Conservation (phyloP, 2,888 invertebrate genomes). For the Callyntrura guangdongensis region DNA sequence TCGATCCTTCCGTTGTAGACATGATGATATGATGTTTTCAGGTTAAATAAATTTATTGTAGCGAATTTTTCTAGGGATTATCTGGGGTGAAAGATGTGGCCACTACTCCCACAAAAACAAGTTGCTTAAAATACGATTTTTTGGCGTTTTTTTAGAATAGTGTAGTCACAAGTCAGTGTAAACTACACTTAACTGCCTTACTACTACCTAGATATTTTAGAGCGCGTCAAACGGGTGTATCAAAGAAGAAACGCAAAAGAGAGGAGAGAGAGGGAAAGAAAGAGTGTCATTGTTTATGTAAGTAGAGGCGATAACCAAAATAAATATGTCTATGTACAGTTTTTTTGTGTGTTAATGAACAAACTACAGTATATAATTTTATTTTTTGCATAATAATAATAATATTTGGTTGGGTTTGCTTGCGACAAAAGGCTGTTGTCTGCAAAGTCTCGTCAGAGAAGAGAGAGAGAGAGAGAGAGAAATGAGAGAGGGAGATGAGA, state of each 20-base stretch:
- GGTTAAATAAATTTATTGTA: neutral
- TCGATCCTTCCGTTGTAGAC: neutral
- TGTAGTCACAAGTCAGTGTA: neutral
- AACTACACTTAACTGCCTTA: neutral
- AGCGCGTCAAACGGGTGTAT: neutral
- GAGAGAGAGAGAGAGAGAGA: no score
- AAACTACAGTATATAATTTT: neutral
- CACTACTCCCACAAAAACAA: neutral
- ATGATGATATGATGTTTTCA: neutral
- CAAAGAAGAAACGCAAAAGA: neutral
- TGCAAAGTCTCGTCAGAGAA: neutral
- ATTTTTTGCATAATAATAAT: conserved; percentile 21
- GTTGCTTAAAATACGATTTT: neutral
- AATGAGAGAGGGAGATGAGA: no score
- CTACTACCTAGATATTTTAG: neutral
- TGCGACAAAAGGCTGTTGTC: conserved; percentile 35
- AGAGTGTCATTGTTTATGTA: conserved; percentile 50
- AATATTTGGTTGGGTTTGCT: neutral
- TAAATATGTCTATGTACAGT: conserved; percentile 1
- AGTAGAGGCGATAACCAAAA: conserved; percentile 12
- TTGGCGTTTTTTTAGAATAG: neutral
- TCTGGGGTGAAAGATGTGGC: neutral
- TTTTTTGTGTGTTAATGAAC: conserved; percentile 48
- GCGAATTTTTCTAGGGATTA: neutral
- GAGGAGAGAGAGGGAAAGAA: neutral